Base-by-base conservation (phyloP, 2,797 vertebrate species). In the Discoglossus pictus region DNA sequence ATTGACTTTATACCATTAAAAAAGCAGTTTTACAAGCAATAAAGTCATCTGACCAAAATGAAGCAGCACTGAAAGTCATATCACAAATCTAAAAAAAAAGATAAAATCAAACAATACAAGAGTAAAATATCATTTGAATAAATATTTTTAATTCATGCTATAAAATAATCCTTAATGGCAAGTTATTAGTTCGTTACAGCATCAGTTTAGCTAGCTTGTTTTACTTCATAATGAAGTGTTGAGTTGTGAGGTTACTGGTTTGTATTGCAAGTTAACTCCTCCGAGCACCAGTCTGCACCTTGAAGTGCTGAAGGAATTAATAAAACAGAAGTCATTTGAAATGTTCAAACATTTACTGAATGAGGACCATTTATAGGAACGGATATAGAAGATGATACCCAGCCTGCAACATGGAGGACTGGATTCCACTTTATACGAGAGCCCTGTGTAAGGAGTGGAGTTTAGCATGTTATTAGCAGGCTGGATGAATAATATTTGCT, bases 101-200 rank as follows among this genome's bases (percentile, higher is more conserved):
- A 46, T 34, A 52, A 59, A 25, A 42, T 47, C 61, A 47, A 93
- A 93, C 93, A 97, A 95, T 97, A 97, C 93, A 90, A 93, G 93
- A 94, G 95, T 97, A 98, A 98, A 98, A 97, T 97, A 97, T 93
- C 80, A 95, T 98, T 96, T 97, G 96, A 99, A 99, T 99, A 99
- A 98, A 99, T 99, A 91, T 85, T 83, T 90, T 81, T 93, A 94
- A 93, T 92, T 90, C 97, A 99, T 99, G 97, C 97, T 98, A 97
- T 96, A 97, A 99, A 98, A 98, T 94, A 95, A 98, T 93, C 91
- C 92, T 92, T 95, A 96, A 98, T 95, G 94, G 95, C 91, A 93
- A 93, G 88, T 92, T 93, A 88, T 92, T 90, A 89, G 90, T 84
- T 75, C 44, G 81, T 92, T 92, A 95, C 89, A 93, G 94, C 92